These are phyloP conservation scores for Alexandromys fortis DNA, from an alignment of 2,113 vertebrate species.

Conservation along the genomic window DNA sequence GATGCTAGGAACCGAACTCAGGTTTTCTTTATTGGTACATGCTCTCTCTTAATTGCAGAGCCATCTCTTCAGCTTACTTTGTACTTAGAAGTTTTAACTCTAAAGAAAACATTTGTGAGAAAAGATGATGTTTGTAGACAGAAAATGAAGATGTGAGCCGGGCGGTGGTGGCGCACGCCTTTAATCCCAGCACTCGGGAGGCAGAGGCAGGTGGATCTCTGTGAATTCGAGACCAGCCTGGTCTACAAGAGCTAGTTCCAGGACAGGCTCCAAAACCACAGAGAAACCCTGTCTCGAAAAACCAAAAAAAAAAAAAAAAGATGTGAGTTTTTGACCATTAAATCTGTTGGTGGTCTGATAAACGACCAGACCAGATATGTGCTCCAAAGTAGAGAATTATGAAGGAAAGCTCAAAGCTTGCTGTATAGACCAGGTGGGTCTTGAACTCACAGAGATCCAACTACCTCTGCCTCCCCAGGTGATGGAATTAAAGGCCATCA, in stretches of 20 bases:
- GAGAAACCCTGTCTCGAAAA: too few relatives aligned
- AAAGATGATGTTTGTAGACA: conserved; percentile 49
- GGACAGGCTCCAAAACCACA: too few relatives aligned
- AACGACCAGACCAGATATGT: neutral
- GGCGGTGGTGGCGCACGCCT: too few relatives aligned
- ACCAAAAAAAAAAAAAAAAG: neutral
- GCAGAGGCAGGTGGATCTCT: too few relatives aligned
- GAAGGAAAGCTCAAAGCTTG: neutral
- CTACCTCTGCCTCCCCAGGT: neutral
- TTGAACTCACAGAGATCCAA: neutral
- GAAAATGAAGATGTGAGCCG: conserved; percentile 20
- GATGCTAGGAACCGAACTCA: neutral
- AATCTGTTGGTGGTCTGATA: conserved; percentile 40
- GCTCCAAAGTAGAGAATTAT: conserved; percentile 39
- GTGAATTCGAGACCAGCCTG: too few relatives aligned
- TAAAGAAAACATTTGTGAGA: conserved; percentile 49
- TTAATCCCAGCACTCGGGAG: too few relatives aligned
- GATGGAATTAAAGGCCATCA: neutral
- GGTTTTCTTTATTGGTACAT: neutral
- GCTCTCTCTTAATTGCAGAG: neutral
- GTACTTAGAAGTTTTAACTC: conserved; percentile 31
- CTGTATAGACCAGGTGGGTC: neutral
- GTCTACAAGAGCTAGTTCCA: too few relatives aligned
- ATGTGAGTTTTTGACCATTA: neutral
- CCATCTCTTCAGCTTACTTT: neutral